Evolutionary conservation across 2,888 invertebrate genomes (phyloP).

Genomic region (Congeria kusceri): DNA sequence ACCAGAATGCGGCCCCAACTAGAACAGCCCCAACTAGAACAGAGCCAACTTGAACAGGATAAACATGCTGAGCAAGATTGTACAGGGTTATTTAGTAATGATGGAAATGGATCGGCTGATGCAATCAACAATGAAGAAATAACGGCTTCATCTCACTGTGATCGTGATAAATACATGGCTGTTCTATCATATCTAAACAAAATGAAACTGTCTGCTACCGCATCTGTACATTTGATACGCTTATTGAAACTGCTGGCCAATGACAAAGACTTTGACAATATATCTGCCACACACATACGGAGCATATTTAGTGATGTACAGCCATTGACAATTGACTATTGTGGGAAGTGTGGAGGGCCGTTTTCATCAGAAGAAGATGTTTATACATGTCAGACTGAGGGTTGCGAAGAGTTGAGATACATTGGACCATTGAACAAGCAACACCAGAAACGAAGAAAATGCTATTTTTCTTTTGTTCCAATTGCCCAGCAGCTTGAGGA

Average conservation of each 20-base stretch:
- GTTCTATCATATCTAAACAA: neutral
- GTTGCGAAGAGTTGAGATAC: neutral
- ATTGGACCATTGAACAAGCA: neutral
- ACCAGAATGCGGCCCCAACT: neutral
- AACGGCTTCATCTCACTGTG: no score
- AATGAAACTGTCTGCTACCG: neutral
- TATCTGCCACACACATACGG: no score
- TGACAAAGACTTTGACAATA: neutral
- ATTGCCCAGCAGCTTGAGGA: neutral
- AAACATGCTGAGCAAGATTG: no score
- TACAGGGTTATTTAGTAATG: neutral
- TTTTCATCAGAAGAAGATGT: neutral
- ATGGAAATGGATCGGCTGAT: neutral
- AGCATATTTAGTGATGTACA: no score
- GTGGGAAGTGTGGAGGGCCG: neutral
- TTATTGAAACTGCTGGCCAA: neutral
- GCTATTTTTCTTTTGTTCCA: neutral
- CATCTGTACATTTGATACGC: neutral
- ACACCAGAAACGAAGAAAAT: neutral
- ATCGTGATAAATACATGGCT: no score
- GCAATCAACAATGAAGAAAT: conserved; percentile 2
- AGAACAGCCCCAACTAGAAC: neutral
- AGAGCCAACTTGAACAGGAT: neutral
- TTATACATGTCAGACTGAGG: neutral
- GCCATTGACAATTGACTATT: neutral